A percentile compares a stretch with the other conserved stretches of the same genome.
Evolutionary conservation across 1,140 invertebrate genomes (phyloP).

Genomic region (Oryctes rhinoceros): DNA sequence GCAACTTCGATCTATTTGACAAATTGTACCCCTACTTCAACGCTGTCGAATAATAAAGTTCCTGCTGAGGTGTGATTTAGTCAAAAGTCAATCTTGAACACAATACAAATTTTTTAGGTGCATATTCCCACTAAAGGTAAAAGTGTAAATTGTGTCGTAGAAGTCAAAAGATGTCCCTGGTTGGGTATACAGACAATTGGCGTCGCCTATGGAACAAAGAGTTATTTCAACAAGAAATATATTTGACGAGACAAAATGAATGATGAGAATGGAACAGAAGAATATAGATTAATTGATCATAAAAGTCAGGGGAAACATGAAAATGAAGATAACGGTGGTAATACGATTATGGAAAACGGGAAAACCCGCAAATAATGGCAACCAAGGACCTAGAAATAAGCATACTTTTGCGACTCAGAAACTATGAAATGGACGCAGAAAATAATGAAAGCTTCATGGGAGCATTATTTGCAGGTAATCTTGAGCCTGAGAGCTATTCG

Average conservation of each 20-base stretch:
- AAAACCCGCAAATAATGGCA: too few species aligned
- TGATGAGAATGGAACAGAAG: neutral
- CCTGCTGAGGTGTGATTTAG: constrained; percentile 47
- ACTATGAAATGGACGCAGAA: too few species aligned
- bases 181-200: constrained; percentile 49
- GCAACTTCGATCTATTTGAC: constrained; percentile 57
- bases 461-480: too few species aligned
- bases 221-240: constrained; percentile 52
- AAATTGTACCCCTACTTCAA: constrained; percentile 55
- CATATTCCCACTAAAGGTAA: constrained; percentile 47
- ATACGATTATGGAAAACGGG: too few species aligned
- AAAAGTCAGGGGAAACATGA: too few species aligned
- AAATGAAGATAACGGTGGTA: too few species aligned
- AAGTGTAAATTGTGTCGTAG: constrained; percentile 49
- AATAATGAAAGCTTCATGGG: too few species aligned
- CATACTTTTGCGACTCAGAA: too few species aligned
- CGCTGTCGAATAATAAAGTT: constrained; percentile 31
- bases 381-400: too few species aligned
- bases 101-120: constrained; percentile 54
- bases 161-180: constrained; percentile 47
- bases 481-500: too few species aligned
- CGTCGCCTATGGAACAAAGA: constrained; percentile 49
- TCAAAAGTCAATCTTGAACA: constrained; percentile 44
- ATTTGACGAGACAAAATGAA: constrained; percentile 51
- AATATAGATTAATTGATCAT: neutral